These are phyloP conservation scores for Heloderma charlesbogerti DNA, from an alignment of 2,113 vertebrate genomes.

Conservation along the genomic window DNA sequence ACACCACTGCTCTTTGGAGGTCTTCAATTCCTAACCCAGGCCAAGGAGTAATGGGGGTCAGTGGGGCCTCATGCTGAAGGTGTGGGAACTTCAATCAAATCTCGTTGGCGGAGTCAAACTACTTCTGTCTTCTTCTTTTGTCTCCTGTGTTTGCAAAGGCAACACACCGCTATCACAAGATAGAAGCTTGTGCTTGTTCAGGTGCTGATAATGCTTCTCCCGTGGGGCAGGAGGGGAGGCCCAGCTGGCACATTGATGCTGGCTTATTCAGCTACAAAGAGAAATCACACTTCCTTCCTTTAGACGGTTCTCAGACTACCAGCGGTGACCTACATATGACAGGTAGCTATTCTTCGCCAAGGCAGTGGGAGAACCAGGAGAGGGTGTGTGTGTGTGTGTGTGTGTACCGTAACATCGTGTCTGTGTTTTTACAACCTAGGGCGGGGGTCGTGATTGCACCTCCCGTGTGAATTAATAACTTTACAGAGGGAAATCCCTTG, in stretches of 20 bases:
- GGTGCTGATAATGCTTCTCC: constrained; percentile 62
- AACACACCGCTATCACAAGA: constrained; percentile 53
- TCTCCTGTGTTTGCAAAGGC: constrained; percentile 53
- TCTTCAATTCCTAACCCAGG: constrained; percentile 32
- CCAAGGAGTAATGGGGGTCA: constrained; percentile 61
- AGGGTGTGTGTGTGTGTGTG: not conserved
- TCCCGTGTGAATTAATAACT: not conserved
- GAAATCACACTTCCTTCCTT: constrained; percentile 67
- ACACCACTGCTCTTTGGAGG: not conserved
- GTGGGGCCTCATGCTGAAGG: constrained; percentile 48
- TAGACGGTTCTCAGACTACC: constrained; percentile 63
- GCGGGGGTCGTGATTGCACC: not conserved
- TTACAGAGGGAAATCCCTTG: not conserved
- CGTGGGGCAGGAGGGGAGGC: constrained; percentile 41
- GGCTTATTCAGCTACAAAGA: constrained; percentile 66
- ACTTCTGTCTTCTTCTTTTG: constrained; percentile 43
- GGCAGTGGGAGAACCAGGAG: constrained; percentile 58
- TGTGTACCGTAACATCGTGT: not conserved
- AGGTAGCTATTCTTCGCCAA: constrained; percentile 65
- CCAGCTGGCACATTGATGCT: constrained; percentile 56
- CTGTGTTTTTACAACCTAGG: not conserved
- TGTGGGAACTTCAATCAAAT: constrained; percentile 59
- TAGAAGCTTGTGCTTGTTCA: constrained; percentile 64
- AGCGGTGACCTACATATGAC: constrained; percentile 70
- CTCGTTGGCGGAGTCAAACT: constrained; percentile 44